Percentiles rank a stretch among this genome's conserved stretches.
phyloP scores from a whole-genome alignment of 2,888 invertebrate species.

The Candidula unifasciata region DNA sequence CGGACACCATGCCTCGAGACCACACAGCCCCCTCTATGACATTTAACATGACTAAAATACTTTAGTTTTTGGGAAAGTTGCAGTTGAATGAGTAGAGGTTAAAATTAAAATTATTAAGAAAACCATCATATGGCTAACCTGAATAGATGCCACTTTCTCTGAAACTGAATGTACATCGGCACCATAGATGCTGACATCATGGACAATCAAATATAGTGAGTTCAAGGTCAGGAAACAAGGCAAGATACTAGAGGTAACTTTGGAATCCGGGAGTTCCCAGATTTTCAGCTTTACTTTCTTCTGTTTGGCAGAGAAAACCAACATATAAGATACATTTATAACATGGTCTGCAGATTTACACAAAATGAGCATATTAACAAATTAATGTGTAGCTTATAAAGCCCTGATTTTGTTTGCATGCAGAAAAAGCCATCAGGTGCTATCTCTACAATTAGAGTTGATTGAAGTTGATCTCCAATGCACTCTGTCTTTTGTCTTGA shows the following conservation, averaged over 20 bases:
- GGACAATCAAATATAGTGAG: constrained; percentile 42
- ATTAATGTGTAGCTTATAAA: neutral
- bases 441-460: too few species aligned
- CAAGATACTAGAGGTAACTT: constrained; percentile 42
- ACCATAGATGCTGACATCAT: constrained; percentile 15
- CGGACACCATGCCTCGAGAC: too few species aligned
- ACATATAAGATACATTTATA: neutral
- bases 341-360: neutral
- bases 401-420: too few species aligned
- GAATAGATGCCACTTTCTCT: constrained; percentile 34
- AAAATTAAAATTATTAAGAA: neutral
- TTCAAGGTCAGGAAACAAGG: constrained; percentile 46
- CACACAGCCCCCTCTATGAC: too few species aligned
- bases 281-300: constrained; percentile 58
- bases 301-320: neutral
- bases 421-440: too few species aligned
- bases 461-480: too few species aligned
- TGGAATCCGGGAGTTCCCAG: constrained; percentile 72
- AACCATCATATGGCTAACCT: constrained; percentile 10
- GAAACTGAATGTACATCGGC: constrained; percentile 15
- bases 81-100: neutral
- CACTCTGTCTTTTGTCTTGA: too few species aligned
- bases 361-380: neutral
- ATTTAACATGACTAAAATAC: too few species aligned
- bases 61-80: too few species aligned